These are phyloP conservation scores for Mohoua ochrocephala DNA, from an alignment of 2,113 vertebrate species.

Conservation along the genomic window DNA sequence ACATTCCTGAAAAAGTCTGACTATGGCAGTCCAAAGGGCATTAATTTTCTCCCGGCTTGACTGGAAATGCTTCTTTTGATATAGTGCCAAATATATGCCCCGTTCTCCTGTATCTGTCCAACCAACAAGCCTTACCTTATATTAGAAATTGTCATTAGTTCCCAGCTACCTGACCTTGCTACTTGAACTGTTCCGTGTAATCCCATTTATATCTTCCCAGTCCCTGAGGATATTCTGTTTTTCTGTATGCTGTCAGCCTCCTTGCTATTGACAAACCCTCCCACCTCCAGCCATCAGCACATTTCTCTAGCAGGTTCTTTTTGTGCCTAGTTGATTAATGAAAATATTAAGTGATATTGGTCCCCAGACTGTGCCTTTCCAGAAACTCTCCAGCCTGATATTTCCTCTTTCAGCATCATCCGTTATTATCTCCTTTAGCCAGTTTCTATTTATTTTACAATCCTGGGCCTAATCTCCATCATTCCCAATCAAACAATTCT, in stretches of 20 bases:
- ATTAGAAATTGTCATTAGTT: slow-evolving; percentile 20
- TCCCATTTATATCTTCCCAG: slow-evolving; percentile 9
- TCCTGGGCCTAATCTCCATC: slow-evolving; percentile 26
- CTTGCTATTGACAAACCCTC: slow-evolving; percentile 17
- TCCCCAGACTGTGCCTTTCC: slow-evolving; percentile 8
- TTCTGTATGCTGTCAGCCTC: background rate
- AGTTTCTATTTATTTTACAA: slow-evolving; percentile 15
- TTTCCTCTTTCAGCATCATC: slow-evolving; percentile 10
- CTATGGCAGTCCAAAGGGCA: background rate
- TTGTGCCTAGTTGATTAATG: slow-evolving; percentile 33
- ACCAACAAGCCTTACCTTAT: background rate
- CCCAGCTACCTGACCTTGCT: slow-evolving; percentile 17
- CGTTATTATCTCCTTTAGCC: slow-evolving; percentile 33
- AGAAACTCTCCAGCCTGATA: background rate
- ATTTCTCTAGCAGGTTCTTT: slow-evolving; percentile 13
- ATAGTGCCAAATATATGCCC: background rate
- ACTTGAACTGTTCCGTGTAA: slow-evolving; percentile 4
- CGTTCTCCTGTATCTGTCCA: background rate
- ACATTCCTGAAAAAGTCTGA: background rate
- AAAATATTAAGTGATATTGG: slow-evolving; percentile 28
- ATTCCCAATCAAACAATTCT: slow-evolving; percentile 18
- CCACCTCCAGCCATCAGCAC: slow-evolving; percentile 1
- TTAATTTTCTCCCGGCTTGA: background rate
- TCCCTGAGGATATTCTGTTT: background rate
- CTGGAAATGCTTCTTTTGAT: slow-evolving; percentile 5